A percentile compares a stretch with the other conserved stretches of the same genome.
Evolutionary conservation across 2,797 vertebrate genomes (phyloP).

Genomic region (Odontamblyopus lacepedii): DNA sequence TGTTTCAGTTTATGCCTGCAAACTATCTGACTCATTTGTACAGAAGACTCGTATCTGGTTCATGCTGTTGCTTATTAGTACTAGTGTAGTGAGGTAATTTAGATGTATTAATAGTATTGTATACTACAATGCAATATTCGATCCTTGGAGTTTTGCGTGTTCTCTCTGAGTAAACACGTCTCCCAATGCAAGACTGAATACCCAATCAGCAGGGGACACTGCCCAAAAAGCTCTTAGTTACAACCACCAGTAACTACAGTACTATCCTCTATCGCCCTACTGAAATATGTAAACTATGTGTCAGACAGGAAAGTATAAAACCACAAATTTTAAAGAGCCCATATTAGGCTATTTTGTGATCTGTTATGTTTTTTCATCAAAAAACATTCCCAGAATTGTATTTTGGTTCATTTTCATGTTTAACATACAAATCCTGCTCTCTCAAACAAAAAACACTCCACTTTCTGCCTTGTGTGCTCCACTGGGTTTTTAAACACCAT

Average conservation of each 20-base stretch:
- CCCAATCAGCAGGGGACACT: neutral
- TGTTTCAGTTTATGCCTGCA: neutral
- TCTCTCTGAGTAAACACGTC: neutral
- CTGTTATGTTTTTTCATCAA: no score
- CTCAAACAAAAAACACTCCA: no score
- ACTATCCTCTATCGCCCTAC: neutral
- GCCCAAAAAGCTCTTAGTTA: neutral
- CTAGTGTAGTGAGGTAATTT: neutral
- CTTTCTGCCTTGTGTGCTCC: no score
- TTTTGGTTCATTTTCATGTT: no score
- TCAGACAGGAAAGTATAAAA: neutral
- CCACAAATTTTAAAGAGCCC: neutral
- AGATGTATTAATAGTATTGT: neutral
- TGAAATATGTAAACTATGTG: neutral
- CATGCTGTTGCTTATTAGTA: neutral
- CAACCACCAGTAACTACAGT: no score
- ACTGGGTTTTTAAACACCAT: no score
- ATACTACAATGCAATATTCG: no score
- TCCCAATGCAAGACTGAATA: no score
- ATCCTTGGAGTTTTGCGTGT: no score
- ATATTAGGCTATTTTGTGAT: no score
- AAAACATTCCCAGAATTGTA: no score
- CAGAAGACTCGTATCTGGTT: neutral
- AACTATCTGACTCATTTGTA: neutral
- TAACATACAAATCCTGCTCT: no score